Evolutionary conservation across 2,888 invertebrate genomes (phyloP), one percentile per base, ranked within the genome.

Genomic region (Ceraclea dissimilis): DNA sequence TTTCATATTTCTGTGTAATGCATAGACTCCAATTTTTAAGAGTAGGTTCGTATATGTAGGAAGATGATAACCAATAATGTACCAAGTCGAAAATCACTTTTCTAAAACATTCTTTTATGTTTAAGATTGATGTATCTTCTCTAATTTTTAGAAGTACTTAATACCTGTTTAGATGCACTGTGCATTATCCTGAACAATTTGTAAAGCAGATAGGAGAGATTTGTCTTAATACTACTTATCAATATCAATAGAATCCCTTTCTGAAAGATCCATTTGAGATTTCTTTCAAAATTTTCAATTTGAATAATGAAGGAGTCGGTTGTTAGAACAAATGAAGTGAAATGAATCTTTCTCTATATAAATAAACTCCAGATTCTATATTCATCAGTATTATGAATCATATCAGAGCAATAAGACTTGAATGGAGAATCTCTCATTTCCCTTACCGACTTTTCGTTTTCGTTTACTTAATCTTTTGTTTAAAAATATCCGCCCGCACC

Each of bases 331-430:
- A 39, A 39, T 39, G 39, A 39, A 16, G 39, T 39, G 39, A 39
- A 39, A 39, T 39, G 39, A 39, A 39, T 39, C 39, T 39, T 39
- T 16, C 6, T 17, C 26, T 16, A n/a, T n/a, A n/a, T n/a, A n/a
- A n/a, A n/a, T n/a, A 19, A 47, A 18, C 47, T 20, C 17, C 20
- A 17, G 17, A 5, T 47, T 47, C 47, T 19, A n/a, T 8, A 55
- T 26, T 26, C n/a, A 11, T 31, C 39, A 2, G 39, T 39, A 39
- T 39, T 39, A 59, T 59, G 54, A 59, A 59, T 57, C 54, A 60
- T 60, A 60, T 59, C 53, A 48, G 49, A 11, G 59, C 50, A 13
- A 21, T 54, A 47, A 49, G 26, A 49, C 48, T 47, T n/a, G 21
- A 49, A 48, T 48, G 39, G 48, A 43, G 50, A 49, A 43, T 18